A percentile compares a stretch with the other conserved stretches of the same genome.
phyloP scores from a whole-genome alignment of 30 jellyfish, hydroid and myxozoan genomes.

The Chrysaora quinquecirrha region DNA sequence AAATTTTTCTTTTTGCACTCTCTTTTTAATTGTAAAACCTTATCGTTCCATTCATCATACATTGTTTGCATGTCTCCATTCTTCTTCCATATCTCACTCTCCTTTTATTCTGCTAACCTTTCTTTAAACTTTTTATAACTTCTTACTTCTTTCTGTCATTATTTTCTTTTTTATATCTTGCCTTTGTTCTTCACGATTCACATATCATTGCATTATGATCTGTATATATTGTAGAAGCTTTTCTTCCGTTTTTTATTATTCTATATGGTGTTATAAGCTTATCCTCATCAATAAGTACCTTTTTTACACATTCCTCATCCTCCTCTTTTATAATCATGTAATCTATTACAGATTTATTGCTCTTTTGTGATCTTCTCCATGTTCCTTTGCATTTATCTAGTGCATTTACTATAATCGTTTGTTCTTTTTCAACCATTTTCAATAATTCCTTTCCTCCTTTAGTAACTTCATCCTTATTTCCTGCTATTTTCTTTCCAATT shows the following conservation, averaged over 20 bases:
- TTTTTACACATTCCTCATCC: not conserved
- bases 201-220: not conserved
- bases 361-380: conserved; percentile 42
- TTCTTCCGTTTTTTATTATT: not conserved
- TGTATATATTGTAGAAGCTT: not conserved
- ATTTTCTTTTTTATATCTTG: not conserved
- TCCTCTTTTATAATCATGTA: conserved; percentile 25
- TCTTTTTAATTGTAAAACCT: not conserved
- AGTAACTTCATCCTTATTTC: not conserved
- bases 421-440: conserved; percentile 12
- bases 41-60: conserved; percentile 16
- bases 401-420: not conserved
- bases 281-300: conserved; percentile 34
- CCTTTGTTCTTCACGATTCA: not conserved
- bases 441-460: conserved; percentile 4
- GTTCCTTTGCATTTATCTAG: not conserved
- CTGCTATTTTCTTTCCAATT: not conserved
- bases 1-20: conserved; percentile 5
- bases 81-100: not conserved
- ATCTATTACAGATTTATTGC: conserved; percentile 20
- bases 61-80: not conserved
- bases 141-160: not conserved
- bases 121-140: not conserved
- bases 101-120: not conserved
- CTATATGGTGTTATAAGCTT: conserved; percentile 6